phyloP scores from a whole-genome alignment of 2,888 invertebrate species.

The Rhodophaea formosa region DNA sequence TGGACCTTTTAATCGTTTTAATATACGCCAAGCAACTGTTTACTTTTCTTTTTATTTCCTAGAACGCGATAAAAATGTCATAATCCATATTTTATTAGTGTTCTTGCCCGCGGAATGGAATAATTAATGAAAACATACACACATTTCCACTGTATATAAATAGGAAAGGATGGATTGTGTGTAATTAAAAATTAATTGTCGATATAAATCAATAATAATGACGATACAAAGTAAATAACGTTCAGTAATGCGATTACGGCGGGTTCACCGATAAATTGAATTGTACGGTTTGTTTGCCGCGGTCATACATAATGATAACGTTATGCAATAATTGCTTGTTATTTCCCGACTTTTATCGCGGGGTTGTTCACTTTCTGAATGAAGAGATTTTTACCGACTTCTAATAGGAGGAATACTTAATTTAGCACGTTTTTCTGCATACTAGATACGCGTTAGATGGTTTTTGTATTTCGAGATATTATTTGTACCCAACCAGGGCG shows the following conservation, averaged over 20 bases:
- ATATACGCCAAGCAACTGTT: neutral
- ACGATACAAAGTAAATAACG: constrained; percentile 36
- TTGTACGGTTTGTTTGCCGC: constrained; percentile 21
- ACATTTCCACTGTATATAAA: constrained; percentile 33
- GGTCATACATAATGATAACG: neutral
- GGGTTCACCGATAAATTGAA: constrained; percentile 34
- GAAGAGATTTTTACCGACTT: neutral
- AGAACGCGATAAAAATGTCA: constrained; percentile 37
- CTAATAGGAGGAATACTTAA: too few species aligned
- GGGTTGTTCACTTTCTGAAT: neutral
- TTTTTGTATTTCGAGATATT: too few species aligned
- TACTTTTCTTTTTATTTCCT: constrained; percentile 28
- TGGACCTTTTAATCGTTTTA: neutral
- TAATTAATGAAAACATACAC: constrained; percentile 35
- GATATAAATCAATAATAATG: constrained; percentile 50
- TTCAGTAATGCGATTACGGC: constrained; percentile 40
- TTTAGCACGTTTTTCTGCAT: too few species aligned
- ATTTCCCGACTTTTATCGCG: neutral
- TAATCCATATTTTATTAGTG: constrained; percentile 36
- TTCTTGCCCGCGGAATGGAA: constrained; percentile 39
- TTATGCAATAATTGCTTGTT: constrained; percentile 15
- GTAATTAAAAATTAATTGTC: constrained; percentile 52
- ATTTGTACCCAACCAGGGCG: too few species aligned
- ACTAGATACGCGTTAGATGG: too few species aligned
- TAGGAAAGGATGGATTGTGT: constrained; percentile 35